Evolutionary conservation across 2,797 vertebrate genomes (phyloP), one percentile per base, ranked within the genome.

Genomic region (Ctenosaura bakeri): DNA sequence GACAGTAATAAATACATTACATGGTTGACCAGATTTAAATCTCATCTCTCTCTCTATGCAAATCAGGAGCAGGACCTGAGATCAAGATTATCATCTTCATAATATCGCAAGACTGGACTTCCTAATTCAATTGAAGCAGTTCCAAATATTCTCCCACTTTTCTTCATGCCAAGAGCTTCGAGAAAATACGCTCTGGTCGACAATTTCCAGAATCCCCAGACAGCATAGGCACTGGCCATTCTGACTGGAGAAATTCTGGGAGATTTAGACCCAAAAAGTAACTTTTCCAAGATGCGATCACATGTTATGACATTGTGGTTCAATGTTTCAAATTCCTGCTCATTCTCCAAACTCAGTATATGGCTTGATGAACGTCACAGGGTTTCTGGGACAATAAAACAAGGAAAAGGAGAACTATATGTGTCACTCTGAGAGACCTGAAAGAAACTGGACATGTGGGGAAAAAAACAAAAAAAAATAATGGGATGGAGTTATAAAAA

Each of bases 71-170:
- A 86, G n/a, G 42, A 14, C 78, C 83, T 69, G 22, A 12, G 86
- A 87, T 92, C 90, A 86, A 64, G 77, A n/a, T 62, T 12, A 73
- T 90, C 90, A 8, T 46, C 14, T 90, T 81, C 38, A 38, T 52
- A 0, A n/a, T 52, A 0, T 50, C 77, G 86, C 74, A 88, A 86
- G 5, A 4, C 12, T 38, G 35, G 59, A 14, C 50, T 83, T 79
- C 20, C 50, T 86, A 50, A 35, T 35, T 74, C 16, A 93, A 93
- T 59, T 77, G 13, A 81, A 81, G 83, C 0, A 2, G 1, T 10
- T 83, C 69, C 0, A 24, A 91, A 89, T 46, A 1, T 69, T 78
- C 4, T 7, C 91, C 91, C 6, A 76, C 35, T 0, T 85, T 91
- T 81, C 4, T 88, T 83, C 38, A 46, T 83, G 42, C 13, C 14